Evolutionary conservation across 2,113 vertebrate species (phyloP), one percentile per base, ranked within the genome.

Genomic region (Eupsittula cactorum): DNA sequence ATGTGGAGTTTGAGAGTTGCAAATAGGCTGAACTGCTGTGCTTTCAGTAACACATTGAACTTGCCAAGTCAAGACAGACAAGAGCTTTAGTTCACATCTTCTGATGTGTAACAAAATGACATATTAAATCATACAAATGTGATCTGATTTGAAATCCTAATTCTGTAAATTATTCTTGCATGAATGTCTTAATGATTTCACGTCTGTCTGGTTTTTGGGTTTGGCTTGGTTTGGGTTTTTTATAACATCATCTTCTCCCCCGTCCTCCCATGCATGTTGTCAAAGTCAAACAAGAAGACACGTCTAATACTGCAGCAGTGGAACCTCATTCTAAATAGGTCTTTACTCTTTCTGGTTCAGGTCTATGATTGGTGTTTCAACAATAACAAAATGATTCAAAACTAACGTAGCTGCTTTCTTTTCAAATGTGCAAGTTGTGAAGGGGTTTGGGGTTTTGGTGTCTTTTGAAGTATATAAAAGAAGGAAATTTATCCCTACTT

Each of bases 91-190:
- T 84, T 92, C 81, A 41, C 55, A 33, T 86, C 68, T 55, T 73
- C 47, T 50, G 60, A 59, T 1, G 1, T 49, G 39, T 60, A 80
- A 78, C 42, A 59, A 86, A 86, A 35, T 1, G 7, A 69, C 29
- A 8, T 27, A 50, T 47, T 75, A 57, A 84, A 68, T 84, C 80
- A 52, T 31, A 75, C 46, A 71, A 49, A 82, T 31, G 25, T 19
- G 75, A 69, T 88, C 37, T 80, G 88, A 86, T 65, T 69, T 67
- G 68, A 94, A 93, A 78, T 75, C 50, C 7, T 78, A 9, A 39
- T 83, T 71, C 31, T 78, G 39, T 76, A 33, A 65, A 59, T 74
- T 67, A 63, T 42, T 92, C 50, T 82, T 78, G 60, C 27, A 27
- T 70, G 41, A 49, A 14, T 67, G 35, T 86, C 50, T 90, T 88